phyloP scores from a whole-genome alignment of 2,888 invertebrate genomes.

The Monochamus alternatus region DNA sequence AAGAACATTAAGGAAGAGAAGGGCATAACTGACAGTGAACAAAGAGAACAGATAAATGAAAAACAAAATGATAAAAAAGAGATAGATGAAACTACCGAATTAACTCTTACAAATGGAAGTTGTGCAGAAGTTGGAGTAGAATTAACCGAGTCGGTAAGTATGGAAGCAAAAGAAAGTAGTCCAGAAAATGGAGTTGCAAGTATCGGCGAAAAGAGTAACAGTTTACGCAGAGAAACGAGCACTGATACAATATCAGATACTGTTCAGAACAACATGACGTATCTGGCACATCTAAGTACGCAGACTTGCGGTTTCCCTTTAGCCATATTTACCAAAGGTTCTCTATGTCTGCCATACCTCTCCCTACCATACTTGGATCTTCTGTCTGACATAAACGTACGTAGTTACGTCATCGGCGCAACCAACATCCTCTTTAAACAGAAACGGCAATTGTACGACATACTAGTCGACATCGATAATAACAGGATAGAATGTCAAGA shows the following conservation, averaged over 20 bases:
- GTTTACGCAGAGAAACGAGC: slow-evolving; percentile 82
- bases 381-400: slow-evolving; percentile 88
- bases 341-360: slow-evolving; percentile 95
- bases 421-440: slow-evolving; percentile 99
- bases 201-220: slow-evolving; percentile 66
- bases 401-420: slow-evolving; percentile 94
- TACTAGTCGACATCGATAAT: slow-evolving; percentile 90
- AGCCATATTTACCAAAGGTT: slow-evolving; percentile 70
- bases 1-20: slow-evolving; percentile 44
- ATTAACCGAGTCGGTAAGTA: slow-evolving; percentile 67
- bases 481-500: slow-evolving; percentile 83
- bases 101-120: slow-evolving; percentile 51
- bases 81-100: slow-evolving; percentile 46
- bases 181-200: slow-evolving; percentile 33
- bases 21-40: slow-evolving; percentile 29
- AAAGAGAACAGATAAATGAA: slow-evolving; percentile 23
- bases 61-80: not conserved
- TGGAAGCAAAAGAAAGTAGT: slow-evolving; percentile 40
- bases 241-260: slow-evolving; percentile 76
- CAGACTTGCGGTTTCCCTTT: slow-evolving; percentile 91
- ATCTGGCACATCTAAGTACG: slow-evolving; percentile 78
- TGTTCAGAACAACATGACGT: slow-evolving; percentile 76
- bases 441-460: slow-evolving; percentile 93
- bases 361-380: slow-evolving; percentile 96
- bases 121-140: slow-evolving; percentile 65